Base-by-base conservation (phyloP, 2,888 invertebrate genomes). In the Macroteleia sp. region DNA sequence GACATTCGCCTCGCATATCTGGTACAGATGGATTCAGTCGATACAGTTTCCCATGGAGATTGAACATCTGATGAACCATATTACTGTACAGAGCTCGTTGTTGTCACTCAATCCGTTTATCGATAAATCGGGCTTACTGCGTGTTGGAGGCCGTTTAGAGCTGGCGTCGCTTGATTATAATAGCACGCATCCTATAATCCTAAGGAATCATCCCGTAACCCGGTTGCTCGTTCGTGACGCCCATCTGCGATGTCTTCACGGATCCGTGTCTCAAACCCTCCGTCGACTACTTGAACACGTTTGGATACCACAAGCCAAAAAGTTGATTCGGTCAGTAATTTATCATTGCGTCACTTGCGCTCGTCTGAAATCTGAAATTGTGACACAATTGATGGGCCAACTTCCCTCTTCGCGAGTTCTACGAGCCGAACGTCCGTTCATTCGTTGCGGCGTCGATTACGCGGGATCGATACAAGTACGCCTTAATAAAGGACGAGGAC, bases 181-280 rank as follows among this genome's bases (percentile, higher is more conserved):
- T 10, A 17, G 17, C 2, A 19, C 5, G 1, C 42, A 42, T 20
- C 42, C 42, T 14, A 4, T 42, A 1, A 10, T 42, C 6, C 2
- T 42, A 8, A 14, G 20, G 57, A n/a, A 36, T 64, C 42, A 64
- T 14, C 17, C 64, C 41, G n/a, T 30, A 17, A 20, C 14, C 9
- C 10, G 10, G 30, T 30, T 30, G 30, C 10, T 30, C 10, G 30
- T 9, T 30, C 30, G 30, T 10, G 30, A 30, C 10, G 30, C 30
- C 2, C 30, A 30, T 30, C 9, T 30, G 25, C 25, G 25, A 6
- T 25, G 25, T 25, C 25, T 25, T 25, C 25, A 25, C 25, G 25
- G 25, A 6, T 25, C 25, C 3, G 25, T 25, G 3, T 25, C 25
- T 25, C 25, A 25, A 25, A 25, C 25, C 25, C 25, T 25, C 25